A percentile compares a stretch with the other conserved stretches of the same genome.
These are phyloP conservation scores for Tachina fera DNA, from an alignment of 2,888 invertebrate genomes.

Conservation along the genomic window DNA sequence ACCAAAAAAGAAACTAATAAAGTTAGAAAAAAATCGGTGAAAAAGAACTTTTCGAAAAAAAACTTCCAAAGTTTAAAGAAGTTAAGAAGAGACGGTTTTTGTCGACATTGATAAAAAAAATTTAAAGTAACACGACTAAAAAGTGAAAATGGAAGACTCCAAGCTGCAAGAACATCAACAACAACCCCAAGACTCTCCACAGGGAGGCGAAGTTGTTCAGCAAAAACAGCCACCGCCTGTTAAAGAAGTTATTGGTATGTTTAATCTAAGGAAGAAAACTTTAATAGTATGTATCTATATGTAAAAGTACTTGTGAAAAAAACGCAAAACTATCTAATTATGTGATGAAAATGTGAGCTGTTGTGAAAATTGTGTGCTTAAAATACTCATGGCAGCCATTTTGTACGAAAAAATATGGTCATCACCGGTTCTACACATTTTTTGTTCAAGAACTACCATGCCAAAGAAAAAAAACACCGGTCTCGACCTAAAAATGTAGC, in stretches of 20 bases:
- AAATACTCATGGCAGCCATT: slow-evolving; percentile 67
- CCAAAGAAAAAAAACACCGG: slow-evolving; percentile 50
- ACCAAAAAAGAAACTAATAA: slow-evolving; percentile 73
- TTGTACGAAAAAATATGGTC: slow-evolving; percentile 65
- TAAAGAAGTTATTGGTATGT: slow-evolving; percentile 93
- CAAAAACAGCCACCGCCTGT: slow-evolving; percentile 83
- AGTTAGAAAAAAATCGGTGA: slow-evolving; percentile 73
- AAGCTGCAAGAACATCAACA: slow-evolving; percentile 87
- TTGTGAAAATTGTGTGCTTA: slow-evolving; percentile 68
- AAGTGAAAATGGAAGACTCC: slow-evolving; percentile 93
- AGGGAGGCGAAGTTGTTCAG: slow-evolving; percentile 78
- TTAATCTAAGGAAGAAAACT: neutral
- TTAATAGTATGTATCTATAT: slow-evolving; percentile 12
- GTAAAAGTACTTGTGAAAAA: slow-evolving; percentile 2
- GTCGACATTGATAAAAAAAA: slow-evolving; percentile 53
- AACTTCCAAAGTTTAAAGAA: slow-evolving; percentile 69
- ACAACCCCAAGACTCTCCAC: slow-evolving; percentile 83
- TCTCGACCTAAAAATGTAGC: slow-evolving; percentile 49
- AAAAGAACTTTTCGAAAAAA: slow-evolving; percentile 71
- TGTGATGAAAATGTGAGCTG: slow-evolving; percentile 55
- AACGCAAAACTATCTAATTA: slow-evolving; percentile 29
- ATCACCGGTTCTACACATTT: slow-evolving; percentile 63
- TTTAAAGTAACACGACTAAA: slow-evolving; percentile 37
- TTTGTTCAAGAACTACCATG: slow-evolving; percentile 16
- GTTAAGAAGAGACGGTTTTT: slow-evolving; percentile 65